Evolutionary conservation across 2,888 invertebrate genomes (phyloP), one percentile per base, ranked within the genome.

Genomic region (Philhelius pedissequus): DNA sequence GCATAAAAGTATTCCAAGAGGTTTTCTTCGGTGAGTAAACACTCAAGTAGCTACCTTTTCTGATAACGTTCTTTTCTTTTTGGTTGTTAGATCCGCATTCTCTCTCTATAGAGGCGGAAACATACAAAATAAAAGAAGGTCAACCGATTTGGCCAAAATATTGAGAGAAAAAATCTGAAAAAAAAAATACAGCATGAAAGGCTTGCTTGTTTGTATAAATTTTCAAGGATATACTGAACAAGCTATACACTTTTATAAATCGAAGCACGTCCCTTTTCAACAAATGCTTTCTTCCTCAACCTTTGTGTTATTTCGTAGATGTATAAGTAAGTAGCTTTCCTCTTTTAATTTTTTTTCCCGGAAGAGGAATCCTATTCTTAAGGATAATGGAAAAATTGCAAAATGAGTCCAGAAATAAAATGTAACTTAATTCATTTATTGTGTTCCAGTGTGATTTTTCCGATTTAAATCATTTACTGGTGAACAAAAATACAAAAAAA

Each of bases 391-490:
- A 50, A 60, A 75, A 71, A 70, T 71, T 80, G 66, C 66, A 71
- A 84, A 84, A 80, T 68, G 40, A 25, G 22, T 56, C 54, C 35
- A 25, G 32, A 60, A 56, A 60, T 60, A 30, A 80, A 45, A 60
- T 71, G 71, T 80, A 68, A 71, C 75, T 84, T 84, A 84, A 84
- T 84, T 80, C 80, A 75, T 84, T 84, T 84, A 84, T 80, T 84
- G 71, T 80, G 75, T 80, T 66, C 15, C 68, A 68, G 80, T 68
- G 84, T 84, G 75, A 84, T 84, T 80, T 84, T 80, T 75, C 38
- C 75, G 75, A 84, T 75, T 70, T 71, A 75, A 71, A 68, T 80
- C 75, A 80, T 84, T 84, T 80, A 70, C 38, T 48, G 45, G 3
- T 20, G n/a, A n/a, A n/a, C n/a, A n/a, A n/a, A n/a, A n/a, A n/a